Evolutionary conservation across 2,888 invertebrate genomes (phyloP).

Genomic region (Mongoloraphidia duomilia): DNA sequence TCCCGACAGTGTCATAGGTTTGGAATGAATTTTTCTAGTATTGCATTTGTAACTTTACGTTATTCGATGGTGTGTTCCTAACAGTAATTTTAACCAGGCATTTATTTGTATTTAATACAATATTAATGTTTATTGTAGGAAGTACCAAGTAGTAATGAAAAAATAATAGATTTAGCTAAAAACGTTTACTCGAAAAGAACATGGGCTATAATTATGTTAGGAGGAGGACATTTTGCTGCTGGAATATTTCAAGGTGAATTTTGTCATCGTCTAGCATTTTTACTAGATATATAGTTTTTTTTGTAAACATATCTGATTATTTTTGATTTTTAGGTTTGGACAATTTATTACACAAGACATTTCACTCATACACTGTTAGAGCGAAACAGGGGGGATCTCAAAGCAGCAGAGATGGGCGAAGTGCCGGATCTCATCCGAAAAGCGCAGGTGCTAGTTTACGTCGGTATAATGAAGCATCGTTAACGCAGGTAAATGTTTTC

Average conservation of each 20-base stretch:
- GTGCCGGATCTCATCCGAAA: constrained; percentile 45
- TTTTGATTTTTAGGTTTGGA: constrained; percentile 27
- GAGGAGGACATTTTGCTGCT: constrained; percentile 72
- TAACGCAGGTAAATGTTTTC: constrained; percentile 42
- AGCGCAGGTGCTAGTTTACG: constrained; percentile 71
- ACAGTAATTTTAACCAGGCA: too few relatives aligned
- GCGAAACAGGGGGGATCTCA: constrained; percentile 75
- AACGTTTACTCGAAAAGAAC: constrained; percentile 25
- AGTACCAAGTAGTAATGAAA: constrained; percentile 21
- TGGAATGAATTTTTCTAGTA: too few relatives aligned
- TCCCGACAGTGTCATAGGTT: too few relatives aligned
- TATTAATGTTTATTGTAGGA: constrained; percentile 18
- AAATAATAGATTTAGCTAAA: constrained; percentile 24
- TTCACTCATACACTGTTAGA: constrained; percentile 71
- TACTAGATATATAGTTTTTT: background rate
- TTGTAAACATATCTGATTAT: background rate
- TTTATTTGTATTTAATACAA: background rate
- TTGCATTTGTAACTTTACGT: too few relatives aligned
- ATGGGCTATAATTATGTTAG: constrained; percentile 70
- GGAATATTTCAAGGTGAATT: constrained; percentile 43
- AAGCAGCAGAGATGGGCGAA: constrained; percentile 44
- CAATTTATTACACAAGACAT: constrained; percentile 57
- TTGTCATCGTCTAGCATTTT: constrained; percentile 25
- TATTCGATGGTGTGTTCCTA: too few relatives aligned
- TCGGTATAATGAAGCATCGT: constrained; percentile 63